Conservation (phyloP, 1,140 invertebrate species). For the Neomicropteryx cornuta region DNA sequence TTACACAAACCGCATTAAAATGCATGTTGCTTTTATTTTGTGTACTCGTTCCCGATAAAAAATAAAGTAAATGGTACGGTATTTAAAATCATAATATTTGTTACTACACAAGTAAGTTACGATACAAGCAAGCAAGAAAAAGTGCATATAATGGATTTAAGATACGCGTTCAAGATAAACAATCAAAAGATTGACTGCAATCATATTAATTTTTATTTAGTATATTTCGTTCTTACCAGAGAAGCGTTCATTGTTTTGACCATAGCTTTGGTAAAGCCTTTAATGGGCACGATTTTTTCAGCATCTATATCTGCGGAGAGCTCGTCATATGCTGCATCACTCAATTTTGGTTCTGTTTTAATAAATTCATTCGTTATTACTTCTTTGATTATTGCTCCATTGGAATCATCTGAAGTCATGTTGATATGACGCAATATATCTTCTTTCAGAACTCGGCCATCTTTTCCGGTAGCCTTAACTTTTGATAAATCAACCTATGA, state of each 20-base stretch:
- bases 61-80: too few relatives aligned
- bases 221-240: slow-evolving; percentile 43
- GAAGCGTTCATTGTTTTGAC: slow-evolving; percentile 92
- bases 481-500: slow-evolving; percentile 60
- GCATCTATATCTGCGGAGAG: slow-evolving; percentile 26
- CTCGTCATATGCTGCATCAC: too few relatives aligned
- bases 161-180: too few relatives aligned
- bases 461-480: slow-evolving; percentile 76
- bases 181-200: slow-evolving; percentile 9
- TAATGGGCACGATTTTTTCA: slow-evolving; percentile 33
- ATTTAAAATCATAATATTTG: too few relatives aligned
- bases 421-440: slow-evolving; percentile 75
- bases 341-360: too few relatives aligned
- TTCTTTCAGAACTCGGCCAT: slow-evolving; percentile 91
- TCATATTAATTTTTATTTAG: slow-evolving; percentile 8
- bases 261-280: slow-evolving; percentile 85
- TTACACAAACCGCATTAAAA: too few relatives aligned
- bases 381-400: slow-evolving; percentile 21
- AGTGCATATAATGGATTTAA: too few relatives aligned
- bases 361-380: too few relatives aligned
- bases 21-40: too few relatives aligned
- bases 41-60: too few relatives aligned
- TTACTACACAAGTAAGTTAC: too few relatives aligned
- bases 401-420: slow-evolving; percentile 33
- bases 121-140: too few relatives aligned